A percentile compares a stretch with the other conserved stretches of the same genome.
These are phyloP conservation scores for Labrus mixtus DNA, from an alignment of 2,113 vertebrate species.

Conservation along the genomic window DNA sequence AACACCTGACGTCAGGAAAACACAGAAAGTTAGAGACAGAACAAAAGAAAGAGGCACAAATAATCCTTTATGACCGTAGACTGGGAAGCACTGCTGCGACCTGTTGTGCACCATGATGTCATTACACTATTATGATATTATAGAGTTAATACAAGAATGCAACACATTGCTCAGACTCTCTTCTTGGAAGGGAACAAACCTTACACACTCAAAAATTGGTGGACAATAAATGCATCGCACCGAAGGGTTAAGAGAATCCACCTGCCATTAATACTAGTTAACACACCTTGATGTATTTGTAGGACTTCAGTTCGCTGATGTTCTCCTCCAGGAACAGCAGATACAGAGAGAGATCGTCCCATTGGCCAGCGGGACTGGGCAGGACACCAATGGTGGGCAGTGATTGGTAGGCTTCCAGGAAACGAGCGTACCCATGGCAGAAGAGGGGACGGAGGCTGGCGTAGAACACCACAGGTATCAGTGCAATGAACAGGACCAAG, in stretches of 20 bases:
- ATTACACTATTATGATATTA: too few species aligned
- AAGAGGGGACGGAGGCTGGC: constrained; percentile 85
- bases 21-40: neutral
- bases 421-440: constrained; percentile 75
- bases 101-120: too few species aligned
- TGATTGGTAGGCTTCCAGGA: constrained; percentile 90
- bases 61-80: neutral
- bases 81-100: too few species aligned
- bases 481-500: constrained; percentile 86
- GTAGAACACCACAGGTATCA: constrained; percentile 88
- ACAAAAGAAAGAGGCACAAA: neutral
- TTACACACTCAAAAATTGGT: too few species aligned
- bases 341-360: constrained; percentile 92
- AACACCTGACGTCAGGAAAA: constrained; percentile 79
- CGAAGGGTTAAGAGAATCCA: too few species aligned
- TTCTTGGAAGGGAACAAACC: too few species aligned
- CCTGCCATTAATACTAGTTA: neutral
- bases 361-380: constrained; percentile 75
- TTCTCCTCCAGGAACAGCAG: constrained; percentile 96
- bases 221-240: too few species aligned
- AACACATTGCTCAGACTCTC: too few species aligned
- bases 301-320: constrained; percentile 94
- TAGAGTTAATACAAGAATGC: too few species aligned
- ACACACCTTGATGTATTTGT: constrained; percentile 92
- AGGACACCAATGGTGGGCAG: constrained; percentile 90